Conservation (phyloP, 1,140 invertebrate genomes). For the Magallana gigas region DNA sequence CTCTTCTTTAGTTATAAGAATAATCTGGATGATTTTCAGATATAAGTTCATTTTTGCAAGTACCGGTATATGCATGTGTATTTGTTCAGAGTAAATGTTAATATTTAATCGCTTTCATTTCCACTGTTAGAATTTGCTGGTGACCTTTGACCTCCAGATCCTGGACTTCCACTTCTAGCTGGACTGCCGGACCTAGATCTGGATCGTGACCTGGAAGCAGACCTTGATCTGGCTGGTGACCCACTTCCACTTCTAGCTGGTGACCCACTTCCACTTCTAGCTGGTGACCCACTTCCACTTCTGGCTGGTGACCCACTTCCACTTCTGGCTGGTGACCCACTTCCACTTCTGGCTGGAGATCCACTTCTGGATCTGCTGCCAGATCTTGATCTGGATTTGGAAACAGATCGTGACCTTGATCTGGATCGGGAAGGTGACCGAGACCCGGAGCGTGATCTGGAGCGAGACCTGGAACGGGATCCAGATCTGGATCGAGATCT, state of each 20-base stretch:
- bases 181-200: conserved; percentile 57
- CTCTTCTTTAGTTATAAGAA: too few relatives aligned
- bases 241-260: conserved; percentile 61
- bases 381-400: conserved; percentile 74
- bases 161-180: conserved; percentile 54
- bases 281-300: conserved; percentile 67
- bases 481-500: conserved; percentile 76
- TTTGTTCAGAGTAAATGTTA: too few relatives aligned
- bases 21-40: too few relatives aligned
- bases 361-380: conserved; percentile 59
- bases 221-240: conserved; percentile 70
- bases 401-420: conserved; percentile 70
- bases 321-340: conserved; percentile 51
- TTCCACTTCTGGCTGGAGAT: conserved; percentile 50
- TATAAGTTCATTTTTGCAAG: too few relatives aligned
- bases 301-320: conserved; percentile 68
- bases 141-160: conserved; percentile 36
- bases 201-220: conserved; percentile 59
- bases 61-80: too few relatives aligned
- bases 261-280: conserved; percentile 67
- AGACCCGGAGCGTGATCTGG: too few relatives aligned
- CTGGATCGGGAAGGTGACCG: conserved; percentile 75
- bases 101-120: conserved; percentile 24
- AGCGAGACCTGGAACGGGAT: conserved; percentile 69
- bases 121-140: conserved; percentile 41